Base-by-base conservation (phyloP, 92 coral and sea anemone species). In the Diadumene lineata region DNA sequence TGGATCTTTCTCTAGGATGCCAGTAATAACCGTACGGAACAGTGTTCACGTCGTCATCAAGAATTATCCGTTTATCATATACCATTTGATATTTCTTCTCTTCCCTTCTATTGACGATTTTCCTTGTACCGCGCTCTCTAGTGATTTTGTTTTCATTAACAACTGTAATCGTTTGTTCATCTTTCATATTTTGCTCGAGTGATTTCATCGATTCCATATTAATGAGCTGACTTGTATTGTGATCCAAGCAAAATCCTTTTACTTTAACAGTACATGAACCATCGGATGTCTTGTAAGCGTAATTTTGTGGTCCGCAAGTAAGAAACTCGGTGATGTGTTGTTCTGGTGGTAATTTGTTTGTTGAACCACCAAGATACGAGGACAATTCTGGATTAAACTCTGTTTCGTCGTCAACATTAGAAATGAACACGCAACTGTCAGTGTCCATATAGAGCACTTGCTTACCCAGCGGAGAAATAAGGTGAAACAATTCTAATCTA, bases 1-100 rank as follows among this genome's bases (percentile, higher is more conserved):
- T 1, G 85, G 34, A 74, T 81, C 85, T 19, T 53, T 34, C n/a
- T 23, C 73, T 63, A 79, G n/a, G n/a, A n/a, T n/a, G 51, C 51
- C 51, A 44, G 10, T 9, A 8, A 17, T 44, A 44, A 8, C 51
- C 51, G 17, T 8, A 44, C 10, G 51, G 51, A 44, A 44, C 10
- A 17, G 51, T 44, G 51, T 8, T 44, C 17, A 8, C 17, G 9
- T 17, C 51, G 10, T 17, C 51, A 44, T 44, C 51, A 44, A 44
- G 9, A 17, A 44, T 17, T 9, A 44, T 44, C 17, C 51, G 9
- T 17, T 44, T 44, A 44, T 44, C 51, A 44, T 8, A 44, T 9
- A 44, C 51, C 9, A 44, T 8, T 17, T 44, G 51, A 44, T 44
- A 44, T 17, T 9, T 44, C 17, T 44, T 44, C 17, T 44, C 17